These are phyloP conservation scores for Mesorhabditis belari DNA, from an alignment of 2,888 invertebrate species.

Conservation along the genomic window DNA sequence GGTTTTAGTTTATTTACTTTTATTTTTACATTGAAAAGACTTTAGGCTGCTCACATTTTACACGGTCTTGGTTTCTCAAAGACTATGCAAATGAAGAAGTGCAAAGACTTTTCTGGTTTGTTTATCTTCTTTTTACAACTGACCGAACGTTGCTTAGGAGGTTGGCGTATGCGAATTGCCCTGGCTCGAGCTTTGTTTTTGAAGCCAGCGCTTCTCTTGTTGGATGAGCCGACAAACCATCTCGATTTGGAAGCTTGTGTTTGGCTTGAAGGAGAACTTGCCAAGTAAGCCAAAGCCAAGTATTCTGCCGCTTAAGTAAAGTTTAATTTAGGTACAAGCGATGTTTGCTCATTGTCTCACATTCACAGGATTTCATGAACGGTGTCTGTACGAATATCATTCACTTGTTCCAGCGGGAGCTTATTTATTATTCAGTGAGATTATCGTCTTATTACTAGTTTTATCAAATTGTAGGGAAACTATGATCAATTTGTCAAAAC, in stretches of 20 bases:
- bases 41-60: conserved; percentile 85
- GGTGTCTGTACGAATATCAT: conserved; percentile 86
- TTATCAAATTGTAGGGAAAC: conserved; percentile 64
- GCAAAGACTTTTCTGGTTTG: conserved; percentile 63
- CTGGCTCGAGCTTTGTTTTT: conserved; percentile 62
- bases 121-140: not conserved
- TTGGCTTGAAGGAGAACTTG: conserved; percentile 96
- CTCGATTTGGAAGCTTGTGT: conserved; percentile 87
- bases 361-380: conserved; percentile 96
- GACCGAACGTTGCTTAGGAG: conserved; percentile 54
- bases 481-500: conserved; percentile 94
- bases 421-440: conserved; percentile 83
- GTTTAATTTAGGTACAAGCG: conserved; percentile 77
- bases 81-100: conserved; percentile 64
- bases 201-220: conserved; percentile 60
- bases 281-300: conserved; percentile 63
- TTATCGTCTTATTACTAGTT: conserved; percentile 1
- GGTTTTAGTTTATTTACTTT: too few relatives aligned
- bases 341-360: conserved; percentile 92
- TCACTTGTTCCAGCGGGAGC: conserved; percentile 82
- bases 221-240: conserved; percentile 63
- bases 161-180: conserved; percentile 65
- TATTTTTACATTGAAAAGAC: too few relatives aligned
- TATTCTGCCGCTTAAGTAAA: too few relatives aligned
- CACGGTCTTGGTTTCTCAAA: conserved; percentile 88